Evolutionary conservation across 2,797 vertebrate genomes (phyloP).

Genomic region (Allobates femoralis): DNA sequence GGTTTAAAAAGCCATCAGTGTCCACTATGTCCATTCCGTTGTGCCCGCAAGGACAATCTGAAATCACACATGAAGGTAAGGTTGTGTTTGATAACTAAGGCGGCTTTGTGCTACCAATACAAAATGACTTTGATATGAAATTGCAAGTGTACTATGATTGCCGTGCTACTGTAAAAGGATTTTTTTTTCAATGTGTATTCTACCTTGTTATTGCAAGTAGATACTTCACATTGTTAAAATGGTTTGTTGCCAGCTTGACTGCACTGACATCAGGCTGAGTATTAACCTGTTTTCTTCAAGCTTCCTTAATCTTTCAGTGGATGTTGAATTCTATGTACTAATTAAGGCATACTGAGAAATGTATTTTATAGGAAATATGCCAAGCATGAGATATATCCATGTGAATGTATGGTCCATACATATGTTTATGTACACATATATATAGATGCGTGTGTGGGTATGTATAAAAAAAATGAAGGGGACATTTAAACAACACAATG

Average conservation of each 20-base stretch:
- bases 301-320: not conserved
- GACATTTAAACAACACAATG: too few relatives aligned
- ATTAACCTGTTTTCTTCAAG: constrained; percentile 21
- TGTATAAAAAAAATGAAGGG: too few relatives aligned
- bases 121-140: constrained; percentile 36
- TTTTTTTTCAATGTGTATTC: not conserved
- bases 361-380: not conserved
- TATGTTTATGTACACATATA: too few relatives aligned
- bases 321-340: not conserved
- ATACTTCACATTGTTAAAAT: constrained; percentile 13
- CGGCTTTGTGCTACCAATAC: constrained; percentile 22
- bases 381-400: not conserved
- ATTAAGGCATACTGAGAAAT: not conserved
- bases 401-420: not conserved
- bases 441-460: too few relatives aligned
- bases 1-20: constrained; percentile 99
- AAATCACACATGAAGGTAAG: constrained; percentile 99
- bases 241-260: constrained; percentile 13
- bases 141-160: constrained; percentile 24
- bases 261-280: constrained; percentile 14
- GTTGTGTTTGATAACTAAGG: constrained; percentile 5
- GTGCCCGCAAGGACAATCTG: constrained; percentile 99
- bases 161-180: constrained; percentile 9
- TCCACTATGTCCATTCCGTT: constrained; percentile 96
- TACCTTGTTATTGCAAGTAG: constrained; percentile 23